Evolutionary conservation across 53 echinoderm and acorn worm genomes (phyloP).

Genomic region (Patiria pectinifera): DNA sequence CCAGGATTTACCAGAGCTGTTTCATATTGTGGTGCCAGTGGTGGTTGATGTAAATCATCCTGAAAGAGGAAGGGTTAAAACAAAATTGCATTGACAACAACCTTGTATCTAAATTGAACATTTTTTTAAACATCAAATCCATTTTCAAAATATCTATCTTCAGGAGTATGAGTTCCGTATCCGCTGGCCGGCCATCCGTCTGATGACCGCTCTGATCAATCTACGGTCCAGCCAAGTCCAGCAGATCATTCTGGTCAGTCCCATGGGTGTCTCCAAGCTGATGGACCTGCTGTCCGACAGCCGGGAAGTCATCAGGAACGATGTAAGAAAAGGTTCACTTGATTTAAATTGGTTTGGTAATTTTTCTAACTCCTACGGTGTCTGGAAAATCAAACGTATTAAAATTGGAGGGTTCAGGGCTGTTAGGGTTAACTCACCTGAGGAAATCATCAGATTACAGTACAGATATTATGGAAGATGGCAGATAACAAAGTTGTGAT

Average conservation of each 20-base stretch:
- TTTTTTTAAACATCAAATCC: too few species aligned
- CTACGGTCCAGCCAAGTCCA: conserved; percentile 85
- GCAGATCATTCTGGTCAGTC: conserved; percentile 92
- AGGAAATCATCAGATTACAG: too few species aligned
- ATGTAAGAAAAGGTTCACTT: conserved; percentile 72
- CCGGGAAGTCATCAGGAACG: conserved; percentile 92
- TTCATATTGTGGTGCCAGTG: too few species aligned
- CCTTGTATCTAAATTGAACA: not conserved
- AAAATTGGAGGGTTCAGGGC: too few species aligned
- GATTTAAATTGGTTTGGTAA: too few species aligned
- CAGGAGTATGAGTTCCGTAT: conserved; percentile 96
- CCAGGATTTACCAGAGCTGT: too few species aligned
- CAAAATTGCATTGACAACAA: not conserved
- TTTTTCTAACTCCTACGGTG: not conserved
- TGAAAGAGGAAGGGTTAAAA: too few species aligned
- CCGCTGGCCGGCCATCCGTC: conserved; percentile 93
- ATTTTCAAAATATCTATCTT: not conserved
- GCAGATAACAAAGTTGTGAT: too few species aligned
- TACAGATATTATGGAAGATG: too few species aligned
- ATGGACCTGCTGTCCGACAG: conserved; percentile 96
- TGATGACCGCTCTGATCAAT: conserved; percentile 80
- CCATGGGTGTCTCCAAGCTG: conserved; percentile 97
- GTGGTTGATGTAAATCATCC: too few species aligned
- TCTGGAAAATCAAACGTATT: too few species aligned
- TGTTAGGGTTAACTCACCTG: too few species aligned